These are phyloP conservation scores for Tachyglossus aculeatus DNA, from an alignment of 2,797 vertebrate genomes.

Conservation along the genomic window DNA sequence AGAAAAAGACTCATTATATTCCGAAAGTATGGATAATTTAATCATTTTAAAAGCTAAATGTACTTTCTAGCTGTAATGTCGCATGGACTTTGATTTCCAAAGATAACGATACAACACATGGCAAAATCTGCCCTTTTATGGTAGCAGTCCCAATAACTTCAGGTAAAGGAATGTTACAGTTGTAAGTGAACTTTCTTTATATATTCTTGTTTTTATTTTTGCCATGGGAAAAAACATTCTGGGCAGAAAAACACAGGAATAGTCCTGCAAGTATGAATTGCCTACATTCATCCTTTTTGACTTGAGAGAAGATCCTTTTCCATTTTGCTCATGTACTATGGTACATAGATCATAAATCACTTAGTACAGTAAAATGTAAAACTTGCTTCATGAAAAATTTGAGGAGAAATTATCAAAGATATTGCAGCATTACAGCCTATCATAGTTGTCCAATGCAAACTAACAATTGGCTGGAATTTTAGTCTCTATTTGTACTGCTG, in stretches of 20 bases:
- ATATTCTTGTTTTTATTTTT: conserved; percentile 7
- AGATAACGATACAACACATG: neutral
- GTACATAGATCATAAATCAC: too few relatives aligned
- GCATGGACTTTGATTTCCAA: neutral
- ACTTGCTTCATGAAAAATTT: neutral
- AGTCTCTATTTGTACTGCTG: too few relatives aligned
- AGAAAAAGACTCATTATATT: neutral
- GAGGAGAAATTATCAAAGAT: neutral
- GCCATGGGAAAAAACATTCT: neutral
- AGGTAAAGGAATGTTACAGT: neutral
- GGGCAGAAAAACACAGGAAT: neutral
- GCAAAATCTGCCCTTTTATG: neutral
- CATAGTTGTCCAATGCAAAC: too few relatives aligned
- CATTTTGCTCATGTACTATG: too few relatives aligned
- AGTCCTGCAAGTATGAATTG: too few relatives aligned
- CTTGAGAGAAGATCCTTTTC: too few relatives aligned
- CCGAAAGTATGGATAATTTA: too few relatives aligned
- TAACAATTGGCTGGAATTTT: too few relatives aligned
- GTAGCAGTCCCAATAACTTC: neutral
- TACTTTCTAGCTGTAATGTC: neutral
- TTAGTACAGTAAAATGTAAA: too few relatives aligned
- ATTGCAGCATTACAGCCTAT: too few relatives aligned
- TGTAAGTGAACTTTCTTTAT: neutral
- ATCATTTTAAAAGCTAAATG: neutral
- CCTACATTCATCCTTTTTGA: too few relatives aligned